phyloP scores from a whole-genome alignment of 2,888 invertebrate species.

The Sympetrum striolatum region DNA sequence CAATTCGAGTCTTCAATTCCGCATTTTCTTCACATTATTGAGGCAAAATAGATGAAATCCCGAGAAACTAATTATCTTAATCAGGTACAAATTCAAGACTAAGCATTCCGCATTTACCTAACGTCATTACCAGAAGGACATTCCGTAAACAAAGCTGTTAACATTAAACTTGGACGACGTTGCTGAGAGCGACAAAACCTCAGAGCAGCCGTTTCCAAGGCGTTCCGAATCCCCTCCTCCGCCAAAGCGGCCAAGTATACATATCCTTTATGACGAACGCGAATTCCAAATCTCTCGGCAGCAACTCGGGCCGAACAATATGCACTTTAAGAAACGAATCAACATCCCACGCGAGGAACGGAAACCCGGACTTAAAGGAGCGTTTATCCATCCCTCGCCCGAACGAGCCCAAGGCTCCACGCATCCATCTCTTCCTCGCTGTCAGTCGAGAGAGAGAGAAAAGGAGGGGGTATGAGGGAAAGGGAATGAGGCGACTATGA shows the following conservation, averaged over 20 bases:
- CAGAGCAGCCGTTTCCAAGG: too few relatives aligned
- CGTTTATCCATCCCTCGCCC: not conserved
- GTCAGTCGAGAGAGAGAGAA: slow-evolving; percentile 7
- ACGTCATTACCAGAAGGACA: too few relatives aligned
- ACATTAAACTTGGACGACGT: too few relatives aligned
- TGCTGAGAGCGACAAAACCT: too few relatives aligned
- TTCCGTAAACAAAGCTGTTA: too few relatives aligned
- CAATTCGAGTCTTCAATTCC: too few relatives aligned
- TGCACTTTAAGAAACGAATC: not conserved
- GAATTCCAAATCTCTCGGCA: not conserved
- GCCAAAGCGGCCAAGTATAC: not conserved
- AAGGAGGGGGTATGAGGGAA: slow-evolving; percentile 44
- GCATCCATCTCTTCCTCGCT: not conserved
- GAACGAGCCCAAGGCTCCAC: not conserved
- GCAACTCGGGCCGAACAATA: not conserved
- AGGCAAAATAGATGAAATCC: too few relatives aligned
- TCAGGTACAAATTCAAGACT: too few relatives aligned
- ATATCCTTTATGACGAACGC: not conserved
- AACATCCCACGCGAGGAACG: not conserved
- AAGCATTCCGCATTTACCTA: too few relatives aligned
- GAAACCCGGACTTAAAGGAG: not conserved
- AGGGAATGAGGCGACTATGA: not conserved
- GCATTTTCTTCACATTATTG: too few relatives aligned
- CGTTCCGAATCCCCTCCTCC: not conserved
- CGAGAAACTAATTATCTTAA: too few relatives aligned